Conservation (phyloP, 2,888 invertebrate species). For the Tachystola acroxantha region DNA sequence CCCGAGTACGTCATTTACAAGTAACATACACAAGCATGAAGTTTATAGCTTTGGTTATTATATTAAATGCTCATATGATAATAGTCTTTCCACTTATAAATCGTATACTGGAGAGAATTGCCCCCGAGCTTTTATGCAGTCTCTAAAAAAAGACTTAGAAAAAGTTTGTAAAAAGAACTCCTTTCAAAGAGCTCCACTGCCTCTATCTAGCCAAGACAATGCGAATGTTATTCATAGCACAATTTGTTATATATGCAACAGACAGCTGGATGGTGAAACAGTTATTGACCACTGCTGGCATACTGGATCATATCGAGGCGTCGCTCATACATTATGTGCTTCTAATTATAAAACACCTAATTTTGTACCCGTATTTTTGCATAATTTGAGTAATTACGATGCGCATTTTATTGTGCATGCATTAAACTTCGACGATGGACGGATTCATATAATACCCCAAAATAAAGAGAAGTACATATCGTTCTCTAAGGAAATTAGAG, state of each 20-base stretch:
- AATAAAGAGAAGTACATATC: too few relatives aligned
- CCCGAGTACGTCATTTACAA: conserved; percentile 18
- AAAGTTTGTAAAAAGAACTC: conserved; percentile 9
- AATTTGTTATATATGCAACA: conserved; percentile 17
- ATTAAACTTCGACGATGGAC: conserved; percentile 20
- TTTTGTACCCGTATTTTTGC: conserved; percentile 18
- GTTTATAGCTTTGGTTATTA: conserved; percentile 29
- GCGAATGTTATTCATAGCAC: conserved; percentile 6
- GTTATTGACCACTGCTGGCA: conserved; percentile 18
- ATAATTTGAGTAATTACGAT: conserved; percentile 27
- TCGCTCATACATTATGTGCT: conserved; percentile 22
- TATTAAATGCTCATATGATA: conserved; percentile 26
- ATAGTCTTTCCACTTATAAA: conserved; percentile 20
- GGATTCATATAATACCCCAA: conserved; percentile 17
- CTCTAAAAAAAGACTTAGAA: conserved; percentile 15
- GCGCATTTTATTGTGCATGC: conserved; percentile 28
- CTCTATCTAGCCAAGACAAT: conserved; percentile 4
- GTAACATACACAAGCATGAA: conserved; percentile 22
- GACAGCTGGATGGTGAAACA: conserved; percentile 11
- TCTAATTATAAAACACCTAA: too few relatives aligned
- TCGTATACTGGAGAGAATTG: conserved; percentile 23
- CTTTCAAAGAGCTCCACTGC: conserved; percentile 11
- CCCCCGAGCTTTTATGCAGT: conserved; percentile 21
- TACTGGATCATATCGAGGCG: conserved; percentile 23
- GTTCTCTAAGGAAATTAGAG: too few relatives aligned